Percentiles rank a stretch among this genome's conserved stretches.
These are phyloP conservation scores for Pempheris klunzingeri DNA, from an alignment of 2,797 vertebrate species.

Conservation along the genomic window DNA sequence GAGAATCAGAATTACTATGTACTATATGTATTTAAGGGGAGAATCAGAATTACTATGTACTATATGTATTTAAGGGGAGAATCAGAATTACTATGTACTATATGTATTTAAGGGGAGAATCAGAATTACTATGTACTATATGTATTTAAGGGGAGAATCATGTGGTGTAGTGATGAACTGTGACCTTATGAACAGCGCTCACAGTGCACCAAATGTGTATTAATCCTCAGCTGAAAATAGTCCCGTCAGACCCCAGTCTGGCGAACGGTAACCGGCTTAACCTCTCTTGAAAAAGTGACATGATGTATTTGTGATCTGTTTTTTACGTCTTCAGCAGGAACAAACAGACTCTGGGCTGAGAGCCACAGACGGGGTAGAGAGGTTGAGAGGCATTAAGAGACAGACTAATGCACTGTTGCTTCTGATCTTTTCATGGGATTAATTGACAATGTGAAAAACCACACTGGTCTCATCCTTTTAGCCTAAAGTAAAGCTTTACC, in stretches of 20 bases:
- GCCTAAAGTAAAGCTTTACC: constrained; percentile 24
- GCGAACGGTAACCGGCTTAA: too few relatives aligned
- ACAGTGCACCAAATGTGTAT: neutral
- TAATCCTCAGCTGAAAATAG: neutral
- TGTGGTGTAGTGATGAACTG: too few relatives aligned
- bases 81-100: too few relatives aligned
- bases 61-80: too few relatives aligned
- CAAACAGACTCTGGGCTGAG: neutral
- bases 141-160: too few relatives aligned
- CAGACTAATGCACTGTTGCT: neutral
- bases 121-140: too few relatives aligned
- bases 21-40: too few relatives aligned
- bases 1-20: too few relatives aligned
- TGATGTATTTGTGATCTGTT: neutral
- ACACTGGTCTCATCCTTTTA: constrained; percentile 28
- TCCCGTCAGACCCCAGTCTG: too few relatives aligned
- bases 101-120: too few relatives aligned
- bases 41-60: too few relatives aligned
- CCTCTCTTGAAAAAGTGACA: neutral
- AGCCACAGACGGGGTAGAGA: neutral
- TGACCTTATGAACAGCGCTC: too few relatives aligned
- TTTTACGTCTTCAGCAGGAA: neutral
- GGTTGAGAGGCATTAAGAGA: neutral
- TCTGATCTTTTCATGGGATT: constrained; percentile 29
- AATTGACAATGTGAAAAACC: constrained; percentile 28